A percentile compares a stretch with the other conserved stretches of the same genome.
phyloP scores from a whole-genome alignment of 2,797 vertebrate species.

The Alectoris magna region DNA sequence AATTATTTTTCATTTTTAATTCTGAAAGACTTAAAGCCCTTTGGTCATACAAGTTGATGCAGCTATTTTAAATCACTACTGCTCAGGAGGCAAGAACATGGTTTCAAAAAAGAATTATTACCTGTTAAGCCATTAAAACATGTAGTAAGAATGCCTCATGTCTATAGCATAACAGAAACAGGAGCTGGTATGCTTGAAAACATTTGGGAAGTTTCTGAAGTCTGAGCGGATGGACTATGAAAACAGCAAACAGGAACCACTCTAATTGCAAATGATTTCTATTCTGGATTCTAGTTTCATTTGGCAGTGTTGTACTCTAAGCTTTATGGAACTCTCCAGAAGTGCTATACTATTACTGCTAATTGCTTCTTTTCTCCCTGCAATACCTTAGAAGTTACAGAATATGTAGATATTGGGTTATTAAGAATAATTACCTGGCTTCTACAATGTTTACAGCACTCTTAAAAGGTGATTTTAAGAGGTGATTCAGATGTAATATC shows the following conservation, averaged over 20 bases:
- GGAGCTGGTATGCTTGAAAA: neutral
- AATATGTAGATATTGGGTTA: neutral
- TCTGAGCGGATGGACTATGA: neutral
- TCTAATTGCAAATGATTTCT: neutral
- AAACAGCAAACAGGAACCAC: neutral
- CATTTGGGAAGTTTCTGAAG: neutral
- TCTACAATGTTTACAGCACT: neutral
- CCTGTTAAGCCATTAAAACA: neutral
- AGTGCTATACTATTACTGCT: neutral
- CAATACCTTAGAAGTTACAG: neutral
- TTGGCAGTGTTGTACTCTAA: neutral
- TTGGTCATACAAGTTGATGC: neutral
- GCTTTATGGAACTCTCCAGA: neutral
- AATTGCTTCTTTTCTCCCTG: neutral
- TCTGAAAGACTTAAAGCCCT: neutral
- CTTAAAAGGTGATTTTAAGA: neutral
- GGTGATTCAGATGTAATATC: neutral
- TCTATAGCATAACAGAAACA: neutral
- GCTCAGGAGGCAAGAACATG: neutral
- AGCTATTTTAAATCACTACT: neutral
- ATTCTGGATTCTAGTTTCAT: neutral
- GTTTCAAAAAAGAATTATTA: neutral
- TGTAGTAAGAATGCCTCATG: neutral
- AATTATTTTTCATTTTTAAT: neutral
- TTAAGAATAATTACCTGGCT: neutral